Evolutionary conservation across 2,797 vertebrate genomes (phyloP), one percentile per base, ranked within the genome.

Genomic region (Hapalemur alaotrensis): DNA sequence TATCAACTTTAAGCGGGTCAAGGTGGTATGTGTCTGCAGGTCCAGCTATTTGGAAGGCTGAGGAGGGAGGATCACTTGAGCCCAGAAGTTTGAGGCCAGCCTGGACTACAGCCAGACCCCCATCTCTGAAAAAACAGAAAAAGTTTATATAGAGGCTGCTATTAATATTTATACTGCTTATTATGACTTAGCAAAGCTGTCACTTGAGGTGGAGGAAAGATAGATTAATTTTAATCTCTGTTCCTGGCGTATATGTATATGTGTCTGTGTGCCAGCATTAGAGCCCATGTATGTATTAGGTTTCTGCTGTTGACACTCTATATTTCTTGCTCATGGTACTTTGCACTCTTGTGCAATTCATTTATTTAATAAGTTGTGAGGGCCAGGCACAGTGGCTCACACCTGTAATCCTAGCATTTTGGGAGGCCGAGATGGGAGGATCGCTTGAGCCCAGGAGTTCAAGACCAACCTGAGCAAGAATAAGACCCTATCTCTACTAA

Each of bases 341-440:
- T 67, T 91, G 30, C 0, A 57, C 4, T n/a, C 50, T 84, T 83
- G 12, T 57, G 22, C 9, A 73, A 41, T 78, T 83, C 70, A 69
- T 93, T 91, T 93, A 78, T 87, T 93, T 86, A 73, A 72, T 87
- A 90, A 90, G 65, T 50, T 57, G 63, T 86, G 80, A 65, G 32
- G 14, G 30, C 61, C n/a, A 7, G 61, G 15, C 5, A 1, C 7
- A 15, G 61, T 65, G 30, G 30, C 30, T 65, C 30, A n/a, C 30
- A 12, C 23, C 4, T 17, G 6, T n/a, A 65, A 17, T 8, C 61
- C 32, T n/a, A 65, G 61, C 32, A n/a, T 14, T 65, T 7, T 65
- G 15, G 61, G 32, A 65, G 61, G 32, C 32, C 30, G 1, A 65
- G 30, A 15, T 32, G 30, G 32, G 61, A 65, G 30, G 61, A 63